Evolutionary conservation across 2,888 invertebrate species (phyloP), one percentile per base, ranked within the genome.

Genomic region (Quadroppia sp.): DNA sequence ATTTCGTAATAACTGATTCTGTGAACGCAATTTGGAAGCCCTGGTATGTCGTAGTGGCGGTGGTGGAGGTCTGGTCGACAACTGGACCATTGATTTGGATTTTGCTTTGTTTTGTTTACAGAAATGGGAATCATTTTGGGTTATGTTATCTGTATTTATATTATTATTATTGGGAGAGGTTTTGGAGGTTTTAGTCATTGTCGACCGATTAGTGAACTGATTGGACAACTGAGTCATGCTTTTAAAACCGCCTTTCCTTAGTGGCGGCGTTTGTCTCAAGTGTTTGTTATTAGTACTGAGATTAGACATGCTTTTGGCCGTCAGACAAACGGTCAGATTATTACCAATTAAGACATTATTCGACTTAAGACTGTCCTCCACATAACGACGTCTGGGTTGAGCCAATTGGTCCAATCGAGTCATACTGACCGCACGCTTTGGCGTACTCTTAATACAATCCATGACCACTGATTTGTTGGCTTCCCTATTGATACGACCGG

Each of bases 351-450:
- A 40, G 42, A 17, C 23, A 73, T 20, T 53, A 25, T 59, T 30
- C 28, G 64, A 30, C 42, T 56, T 59, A 4, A 61, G 64, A 23
- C 45, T 53, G 36, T 74, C 71, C 25, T 77, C 76, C 20, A 75
- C 36, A 70, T 77, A 77, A 56, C 77, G 75, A 42, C 76, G 74
- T 80, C 89, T 86, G 78, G 90, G 90, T 84, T 87, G 88, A 80
- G 90, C 87, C 83, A 90, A 86, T 83, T 89, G 88, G 87, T 94
- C 94, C 86, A 94, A 88, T 80, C 94, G 89, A 82, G 92, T 90
- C 92, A 94, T 92, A 83, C 92, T 92, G 86, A 90, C 90, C 82
- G 93, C 92, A 88, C 93, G 74, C 73, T 76, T 78, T 28, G 76
- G 72, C 17, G 67, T 67, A 42, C 67, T 70, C 67, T 71, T 74